Percentiles rank a stretch among this genome's conserved stretches.
phyloP scores from a whole-genome alignment of 2,888 invertebrate genomes.

The Xestia c-nigrum region DNA sequence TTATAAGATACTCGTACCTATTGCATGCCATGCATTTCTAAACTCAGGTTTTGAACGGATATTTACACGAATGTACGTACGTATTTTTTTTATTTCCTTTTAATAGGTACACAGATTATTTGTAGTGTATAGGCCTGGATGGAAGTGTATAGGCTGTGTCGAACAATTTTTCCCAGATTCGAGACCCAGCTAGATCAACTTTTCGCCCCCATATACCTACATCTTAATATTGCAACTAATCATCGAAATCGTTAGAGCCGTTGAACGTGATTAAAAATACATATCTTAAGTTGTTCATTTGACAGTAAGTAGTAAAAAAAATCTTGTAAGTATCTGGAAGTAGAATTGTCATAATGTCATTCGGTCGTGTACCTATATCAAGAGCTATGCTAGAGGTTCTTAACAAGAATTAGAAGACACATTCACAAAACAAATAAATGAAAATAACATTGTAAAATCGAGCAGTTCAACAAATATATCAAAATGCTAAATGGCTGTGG shows the following conservation, averaged over 20 bases:
- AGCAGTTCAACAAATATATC: neutral
- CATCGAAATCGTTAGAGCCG: no score
- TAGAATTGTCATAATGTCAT: neutral
- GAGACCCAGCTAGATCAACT: no score
- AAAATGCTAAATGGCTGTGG: neutral
- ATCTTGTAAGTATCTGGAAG: neutral
- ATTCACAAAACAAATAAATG: neutral
- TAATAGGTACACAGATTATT: neutral
- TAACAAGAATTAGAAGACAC: neutral
- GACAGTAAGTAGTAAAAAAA: neutral
- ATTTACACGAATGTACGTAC: neutral
- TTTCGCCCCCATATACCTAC: no score
- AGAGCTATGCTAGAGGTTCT: neutral
- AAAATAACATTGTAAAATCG: neutral
- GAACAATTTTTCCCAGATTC: no score
- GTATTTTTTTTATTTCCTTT: neutral
- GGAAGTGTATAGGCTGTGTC: neutral
- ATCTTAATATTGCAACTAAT: no score
- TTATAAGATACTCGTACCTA: no score
- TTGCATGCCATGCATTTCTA: neutral
- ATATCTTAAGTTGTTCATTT: no score
- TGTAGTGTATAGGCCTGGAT: neutral
- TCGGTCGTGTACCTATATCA: neutral
- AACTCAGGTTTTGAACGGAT: no score
- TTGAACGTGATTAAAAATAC: no score